Base-by-base conservation (phyloP, 92 coral and sea anemone species). In the Porites cylindrica region DNA sequence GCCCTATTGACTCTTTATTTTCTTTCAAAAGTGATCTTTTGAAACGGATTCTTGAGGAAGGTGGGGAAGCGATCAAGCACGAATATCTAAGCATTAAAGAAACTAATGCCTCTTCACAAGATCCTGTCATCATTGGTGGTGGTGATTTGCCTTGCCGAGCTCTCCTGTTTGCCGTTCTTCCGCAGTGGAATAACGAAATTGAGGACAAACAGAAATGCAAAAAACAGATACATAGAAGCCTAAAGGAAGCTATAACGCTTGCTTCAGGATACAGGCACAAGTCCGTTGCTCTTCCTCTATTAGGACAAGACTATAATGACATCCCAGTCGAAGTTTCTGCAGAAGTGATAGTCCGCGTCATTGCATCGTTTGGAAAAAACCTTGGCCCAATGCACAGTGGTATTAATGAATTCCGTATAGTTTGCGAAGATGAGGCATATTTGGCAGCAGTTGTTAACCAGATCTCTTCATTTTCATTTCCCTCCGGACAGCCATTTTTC, bases 1-100 rank as follows among this genome's bases (percentile, higher is more conserved):
- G 90, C 80, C 91, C 98, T 23, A 89, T 96, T 1, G 91, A 93
- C 72, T 63, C 81, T 71, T 43, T 62, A 1, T 89, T 95, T 7
- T 89, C 85, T 63, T 92, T 86, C 64, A 24, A 58, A 11, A 93
- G 79, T 20, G 98, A 94, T 8, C 10, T 91, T 24, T 84, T 94
- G 23, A 85, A 77, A 14, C 91, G 87, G 23, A 86, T 95, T 16
- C 76, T 83, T 13, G 86, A 79, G 47, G 83, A 50, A 12, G 98
- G 96, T 12, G 98, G 98, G 9, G 10, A 65, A 26, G 70, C 54
- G 16, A 78, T 90, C 9, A 90, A 92, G 74, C 73, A 85, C 5
- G 94, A 94, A 82, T 90, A 91, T 16, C 84, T 56, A 70, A 61
- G 21, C 3, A 61, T 81, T 18, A 68, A 82, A 16, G 59, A 64